Base-by-base conservation (phyloP, 2,888 invertebrate species). In the Tetranychus truncatus region DNA sequence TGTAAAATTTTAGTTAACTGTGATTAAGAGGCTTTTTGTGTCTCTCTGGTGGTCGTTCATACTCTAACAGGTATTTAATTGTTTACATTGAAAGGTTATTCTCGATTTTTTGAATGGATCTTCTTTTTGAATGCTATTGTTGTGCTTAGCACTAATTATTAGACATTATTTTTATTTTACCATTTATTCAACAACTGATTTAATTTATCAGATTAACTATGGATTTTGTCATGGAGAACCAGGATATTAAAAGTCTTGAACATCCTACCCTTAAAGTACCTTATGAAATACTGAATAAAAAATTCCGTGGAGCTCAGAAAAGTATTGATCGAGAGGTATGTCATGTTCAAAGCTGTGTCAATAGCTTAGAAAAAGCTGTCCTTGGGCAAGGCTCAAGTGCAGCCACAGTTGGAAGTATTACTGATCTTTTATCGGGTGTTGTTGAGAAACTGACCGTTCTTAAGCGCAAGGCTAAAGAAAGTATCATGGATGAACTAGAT, bases 221-320 rank as follows among this genome's bases (percentile, higher is more conserved):
- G 55, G 55, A 55, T 55, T 55, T 55, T 55, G 55, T 55, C 15
- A 55, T 55, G 55, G 55, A 55, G 15, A 55, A 55, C 15, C 55
- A 55, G 15, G 95, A 95, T 85, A 86, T 95, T 78, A 94, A 91
- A 84, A 91, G 92, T 78, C 85, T 96, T 82, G 97, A 97, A 84
- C 95, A 96, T 85, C 91, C 95, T 74, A 95, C 95, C 45, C 86
- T 96, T 79, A 95, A 93, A 92, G 95, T 97, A 78, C 97, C 97
- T 1, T 99, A 97, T 82, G 99, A 99, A 84, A 88, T 97, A 73
- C 86, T 99, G 78, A 99, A 99, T 84, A 97, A 97, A 83, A 92
- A 92, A 81, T 99, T 96, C 83, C 89, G 97, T 75, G 88, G 90
- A 72, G 92, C 95, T 2, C 97, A 99, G 83, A 94, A 96, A 80